phyloP scores from a whole-genome alignment of 2,888 invertebrate genomes.

The Alviniconcha strummeri region DNA sequence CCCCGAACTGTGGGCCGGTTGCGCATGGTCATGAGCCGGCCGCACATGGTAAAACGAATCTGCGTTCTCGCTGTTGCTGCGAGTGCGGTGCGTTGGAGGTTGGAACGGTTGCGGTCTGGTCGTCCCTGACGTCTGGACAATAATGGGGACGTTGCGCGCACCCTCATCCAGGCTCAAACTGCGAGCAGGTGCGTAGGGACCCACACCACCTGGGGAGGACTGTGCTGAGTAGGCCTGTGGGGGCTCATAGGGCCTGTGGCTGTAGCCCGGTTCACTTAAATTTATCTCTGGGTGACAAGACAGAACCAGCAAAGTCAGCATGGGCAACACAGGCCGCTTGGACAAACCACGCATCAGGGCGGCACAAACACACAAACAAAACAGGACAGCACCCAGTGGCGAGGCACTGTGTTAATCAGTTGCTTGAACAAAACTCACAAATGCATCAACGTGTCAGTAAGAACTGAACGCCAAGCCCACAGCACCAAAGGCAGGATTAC shows the following conservation, averaged over 20 bases:
- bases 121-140: conserved; percentile 23
- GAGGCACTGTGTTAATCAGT: too few relatives aligned
- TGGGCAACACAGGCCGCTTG: background rate
- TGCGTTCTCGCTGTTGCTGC: conserved; percentile 41
- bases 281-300: conserved; percentile 31
- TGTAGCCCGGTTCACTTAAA: conserved; percentile 13
- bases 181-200: conserved; percentile 32
- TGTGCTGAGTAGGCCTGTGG: conserved; percentile 30
- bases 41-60: conserved; percentile 25
- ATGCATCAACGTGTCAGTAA: too few relatives aligned
- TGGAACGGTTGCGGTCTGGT: background rate
- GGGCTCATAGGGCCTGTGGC: conserved; percentile 9
- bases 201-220: conserved; percentile 30
- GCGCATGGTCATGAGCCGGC: conserved; percentile 17
- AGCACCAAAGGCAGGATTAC: too few relatives aligned
- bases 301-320: conserved; percentile 1
- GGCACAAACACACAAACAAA: background rate
- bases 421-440: too few relatives aligned
- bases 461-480: too few relatives aligned
- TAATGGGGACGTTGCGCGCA: conserved; percentile 37
- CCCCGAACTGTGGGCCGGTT: conserved; percentile 22
- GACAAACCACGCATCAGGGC: background rate
- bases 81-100: conserved; percentile 18
- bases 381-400: too few relatives aligned
- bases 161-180: conserved; percentile 43